Conservation (phyloP, 2,888 invertebrate genomes). For the Elaeidobius kamerunicus region DNA sequence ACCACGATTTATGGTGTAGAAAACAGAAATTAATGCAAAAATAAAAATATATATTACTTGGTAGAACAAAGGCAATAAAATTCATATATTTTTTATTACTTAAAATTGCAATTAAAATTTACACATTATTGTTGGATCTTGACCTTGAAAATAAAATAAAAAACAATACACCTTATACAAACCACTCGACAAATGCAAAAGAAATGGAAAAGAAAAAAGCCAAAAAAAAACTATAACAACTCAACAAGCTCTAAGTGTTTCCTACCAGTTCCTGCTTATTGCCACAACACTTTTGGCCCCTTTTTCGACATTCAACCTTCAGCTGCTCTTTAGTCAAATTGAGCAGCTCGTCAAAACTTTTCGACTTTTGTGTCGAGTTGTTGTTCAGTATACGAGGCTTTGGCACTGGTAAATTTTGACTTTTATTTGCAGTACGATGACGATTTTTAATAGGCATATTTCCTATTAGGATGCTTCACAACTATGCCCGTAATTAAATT, state of each 20-base stretch:
- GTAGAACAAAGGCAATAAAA: neutral
- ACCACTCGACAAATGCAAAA: too few species aligned
- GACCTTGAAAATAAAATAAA: too few species aligned
- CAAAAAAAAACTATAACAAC: constrained; percentile 21
- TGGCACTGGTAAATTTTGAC: constrained; percentile 20
- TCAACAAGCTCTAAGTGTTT: constrained; percentile 5
- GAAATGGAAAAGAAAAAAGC: too few species aligned
- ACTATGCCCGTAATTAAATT: neutral
- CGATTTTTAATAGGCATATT: constrained; percentile 29
- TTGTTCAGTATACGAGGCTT: constrained; percentile 22
- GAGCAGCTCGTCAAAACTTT: constrained; percentile 50
- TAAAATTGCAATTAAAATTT: neutral
- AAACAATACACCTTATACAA: neutral
- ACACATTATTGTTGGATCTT: neutral
- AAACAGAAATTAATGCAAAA: too few species aligned
- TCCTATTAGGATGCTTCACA: constrained; percentile 4
- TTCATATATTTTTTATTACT: neutral
- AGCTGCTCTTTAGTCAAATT: constrained; percentile 67
- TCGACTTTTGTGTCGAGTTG: constrained; percentile 30
- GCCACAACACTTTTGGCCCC: constrained; percentile 66
- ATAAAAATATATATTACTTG: neutral
- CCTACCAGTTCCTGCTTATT: constrained; percentile 71
- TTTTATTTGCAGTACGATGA: constrained; percentile 22
- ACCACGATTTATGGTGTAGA: too few species aligned
- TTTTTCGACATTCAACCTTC: constrained; percentile 64